phyloP scores from a whole-genome alignment of 2,888 invertebrate species.

The Dione juno region DNA sequence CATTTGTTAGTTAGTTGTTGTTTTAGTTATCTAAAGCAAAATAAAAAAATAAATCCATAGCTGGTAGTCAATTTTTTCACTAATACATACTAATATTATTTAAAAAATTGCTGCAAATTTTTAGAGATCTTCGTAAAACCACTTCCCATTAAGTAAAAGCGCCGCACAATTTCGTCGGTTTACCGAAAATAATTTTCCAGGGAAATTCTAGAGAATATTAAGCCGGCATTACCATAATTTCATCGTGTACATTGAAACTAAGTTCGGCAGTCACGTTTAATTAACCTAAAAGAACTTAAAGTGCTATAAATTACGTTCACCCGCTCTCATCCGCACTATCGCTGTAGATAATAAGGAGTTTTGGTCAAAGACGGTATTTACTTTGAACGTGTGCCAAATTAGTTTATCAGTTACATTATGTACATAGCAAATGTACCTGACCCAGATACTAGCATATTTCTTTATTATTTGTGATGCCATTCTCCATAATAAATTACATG shows the following conservation, averaged over 20 bases:
- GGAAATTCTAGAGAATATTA: constrained; percentile 20
- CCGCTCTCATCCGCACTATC: constrained; percentile 29
- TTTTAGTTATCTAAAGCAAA: too few species aligned
- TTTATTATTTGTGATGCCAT: constrained; percentile 29
- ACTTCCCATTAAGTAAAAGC: constrained; percentile 6
- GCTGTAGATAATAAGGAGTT: constrained; percentile 54
- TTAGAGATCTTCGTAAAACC: constrained; percentile 6
- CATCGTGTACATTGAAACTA: constrained; percentile 24
- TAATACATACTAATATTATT: background rate
- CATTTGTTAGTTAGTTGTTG: too few species aligned
- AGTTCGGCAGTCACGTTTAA: constrained; percentile 27
- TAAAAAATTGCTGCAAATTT: background rate
- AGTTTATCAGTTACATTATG: constrained; percentile 55
- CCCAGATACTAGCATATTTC: constrained; percentile 42
- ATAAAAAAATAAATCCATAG: too few species aligned
- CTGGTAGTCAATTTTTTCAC: background rate
- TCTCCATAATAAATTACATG: constrained; percentile 20
- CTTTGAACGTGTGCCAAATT: constrained; percentile 68
- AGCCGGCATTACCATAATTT: constrained; percentile 26
- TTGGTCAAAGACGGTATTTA: constrained; percentile 57
- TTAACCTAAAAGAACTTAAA: constrained; percentile 33
- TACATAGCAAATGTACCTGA: constrained; percentile 42
- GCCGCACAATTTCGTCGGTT: constrained; percentile 1
- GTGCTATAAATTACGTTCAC: constrained; percentile 32
- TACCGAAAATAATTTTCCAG: constrained; percentile 7